Percentiles rank a stretch among this genome's conserved stretches.
Conservation (phyloP, 2,888 invertebrate species). For the Conops quadrifasciatus region DNA sequence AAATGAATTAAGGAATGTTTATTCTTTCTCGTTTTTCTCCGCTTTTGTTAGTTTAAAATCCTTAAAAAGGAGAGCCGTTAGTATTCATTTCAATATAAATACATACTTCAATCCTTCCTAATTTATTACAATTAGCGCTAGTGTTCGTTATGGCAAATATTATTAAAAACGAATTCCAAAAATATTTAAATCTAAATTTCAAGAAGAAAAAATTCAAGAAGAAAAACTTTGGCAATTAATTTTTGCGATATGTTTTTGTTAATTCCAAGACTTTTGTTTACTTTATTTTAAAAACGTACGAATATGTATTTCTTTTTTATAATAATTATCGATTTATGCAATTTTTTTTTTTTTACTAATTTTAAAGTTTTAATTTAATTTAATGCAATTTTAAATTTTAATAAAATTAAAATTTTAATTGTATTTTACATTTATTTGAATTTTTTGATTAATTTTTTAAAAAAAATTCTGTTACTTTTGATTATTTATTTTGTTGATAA, state of each 20-base stretch:
- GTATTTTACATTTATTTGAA: no score
- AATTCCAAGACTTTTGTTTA: constrained; percentile 58
- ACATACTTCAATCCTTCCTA: constrained; percentile 28
- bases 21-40: neutral
- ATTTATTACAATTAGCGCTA: neutral
- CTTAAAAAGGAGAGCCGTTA: constrained; percentile 27
- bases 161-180: constrained; percentile 30
- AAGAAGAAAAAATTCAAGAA: constrained; percentile 40
- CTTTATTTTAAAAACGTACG: constrained; percentile 27
- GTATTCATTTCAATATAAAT: constrained; percentile 27
- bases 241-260: constrained; percentile 64
- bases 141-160: neutral
- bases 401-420: no score
- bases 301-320: constrained; percentile 16
- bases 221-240: constrained; percentile 63
- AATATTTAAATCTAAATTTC: constrained; percentile 37
- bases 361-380: neutral
- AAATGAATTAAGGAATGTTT: constrained; percentile 28
- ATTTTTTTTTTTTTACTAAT: neutral
- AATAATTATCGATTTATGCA: neutral
- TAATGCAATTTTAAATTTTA: no score
- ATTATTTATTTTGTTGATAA: no score
- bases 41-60: constrained; percentile 13
- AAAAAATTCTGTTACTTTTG: no score
- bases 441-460: no score